A percentile compares a stretch with the other conserved stretches of the same genome.
Conservation (phyloP, 2,113 vertebrate species). For the Turnix velox region DNA sequence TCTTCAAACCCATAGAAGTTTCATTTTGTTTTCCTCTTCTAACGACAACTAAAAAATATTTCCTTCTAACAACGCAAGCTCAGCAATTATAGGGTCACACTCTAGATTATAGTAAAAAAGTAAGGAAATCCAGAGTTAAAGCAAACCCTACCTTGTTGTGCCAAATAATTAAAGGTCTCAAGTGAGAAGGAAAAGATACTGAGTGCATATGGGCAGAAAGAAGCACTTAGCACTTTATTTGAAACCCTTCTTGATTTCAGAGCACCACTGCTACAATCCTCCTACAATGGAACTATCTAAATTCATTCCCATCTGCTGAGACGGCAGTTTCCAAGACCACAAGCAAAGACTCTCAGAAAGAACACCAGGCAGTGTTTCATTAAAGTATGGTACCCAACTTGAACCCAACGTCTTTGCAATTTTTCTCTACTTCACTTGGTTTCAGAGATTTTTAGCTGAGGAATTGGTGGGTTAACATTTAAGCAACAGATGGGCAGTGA, state of each 20-base stretch:
- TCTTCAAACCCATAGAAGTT: background rate
- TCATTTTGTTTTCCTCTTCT: background rate
- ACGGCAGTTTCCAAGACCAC: background rate
- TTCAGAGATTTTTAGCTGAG: background rate
- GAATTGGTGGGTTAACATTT: background rate
- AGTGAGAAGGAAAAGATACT: background rate
- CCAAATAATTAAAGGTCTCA: background rate
- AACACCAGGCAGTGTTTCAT: background rate
- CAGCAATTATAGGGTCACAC: background rate
- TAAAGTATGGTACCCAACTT: background rate
- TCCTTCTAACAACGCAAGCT: background rate
- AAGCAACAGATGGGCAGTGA: background rate
- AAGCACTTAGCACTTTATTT: background rate
- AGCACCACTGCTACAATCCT: background rate
- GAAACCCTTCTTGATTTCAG: background rate
- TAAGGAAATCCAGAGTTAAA: background rate
- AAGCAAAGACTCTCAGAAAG: background rate
- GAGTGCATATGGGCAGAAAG: fast-evolving
- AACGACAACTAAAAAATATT: background rate
- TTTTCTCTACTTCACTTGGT: background rate
- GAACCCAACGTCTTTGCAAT: background rate
- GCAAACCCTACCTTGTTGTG: background rate
- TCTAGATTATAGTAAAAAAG: background rate
- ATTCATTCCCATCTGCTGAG: background rate
- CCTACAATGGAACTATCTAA: background rate